A percentile compares a stretch with the other conserved stretches of the same genome.
Evolutionary conservation across 1,140 invertebrate genomes (phyloP).

Genomic region (Brachionus rubens): DNA sequence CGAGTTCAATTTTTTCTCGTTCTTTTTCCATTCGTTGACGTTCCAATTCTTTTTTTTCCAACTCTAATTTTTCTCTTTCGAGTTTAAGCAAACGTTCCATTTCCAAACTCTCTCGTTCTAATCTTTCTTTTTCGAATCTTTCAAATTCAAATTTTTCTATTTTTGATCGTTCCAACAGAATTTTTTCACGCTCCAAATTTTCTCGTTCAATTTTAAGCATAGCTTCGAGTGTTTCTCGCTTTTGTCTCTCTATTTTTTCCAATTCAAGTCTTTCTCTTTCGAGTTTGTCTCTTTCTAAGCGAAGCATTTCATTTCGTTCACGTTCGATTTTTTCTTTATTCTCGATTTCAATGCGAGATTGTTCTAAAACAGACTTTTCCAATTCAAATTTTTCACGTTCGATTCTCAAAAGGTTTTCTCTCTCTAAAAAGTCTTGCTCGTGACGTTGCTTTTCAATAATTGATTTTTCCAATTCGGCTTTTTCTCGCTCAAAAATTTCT

Average conservation of each 20-base stretch:
- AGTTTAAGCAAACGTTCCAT: neutral
- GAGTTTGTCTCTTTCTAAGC: neutral
- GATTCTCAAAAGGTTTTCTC: neutral
- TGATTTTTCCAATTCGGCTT: neutral
- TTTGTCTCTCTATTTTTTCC: neutral
- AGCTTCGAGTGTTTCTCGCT: neutral
- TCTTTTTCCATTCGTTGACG: neutral
- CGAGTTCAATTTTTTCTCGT: neutral
- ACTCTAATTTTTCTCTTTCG: neutral
- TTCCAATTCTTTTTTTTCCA: constrained; percentile 2
- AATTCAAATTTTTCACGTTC: neutral
- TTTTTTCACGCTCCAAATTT: constrained; percentile 1
- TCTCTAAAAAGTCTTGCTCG: neutral
- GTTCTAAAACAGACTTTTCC: neutral
- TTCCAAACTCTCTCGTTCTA: neutral
- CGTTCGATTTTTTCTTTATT: neutral
- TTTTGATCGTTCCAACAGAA: neutral
- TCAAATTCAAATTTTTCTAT: neutral
- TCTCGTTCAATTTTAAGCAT: neutral
- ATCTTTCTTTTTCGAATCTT: neutral
- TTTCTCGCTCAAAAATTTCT: neutral
- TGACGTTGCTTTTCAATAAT: neutral
- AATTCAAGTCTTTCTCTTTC: neutral
- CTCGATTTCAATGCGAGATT: neutral
- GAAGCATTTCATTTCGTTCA: neutral